Evolutionary conservation across 2,888 invertebrate genomes (phyloP), one percentile per base, ranked within the genome.

Genomic region (Spisula subtruncata): DNA sequence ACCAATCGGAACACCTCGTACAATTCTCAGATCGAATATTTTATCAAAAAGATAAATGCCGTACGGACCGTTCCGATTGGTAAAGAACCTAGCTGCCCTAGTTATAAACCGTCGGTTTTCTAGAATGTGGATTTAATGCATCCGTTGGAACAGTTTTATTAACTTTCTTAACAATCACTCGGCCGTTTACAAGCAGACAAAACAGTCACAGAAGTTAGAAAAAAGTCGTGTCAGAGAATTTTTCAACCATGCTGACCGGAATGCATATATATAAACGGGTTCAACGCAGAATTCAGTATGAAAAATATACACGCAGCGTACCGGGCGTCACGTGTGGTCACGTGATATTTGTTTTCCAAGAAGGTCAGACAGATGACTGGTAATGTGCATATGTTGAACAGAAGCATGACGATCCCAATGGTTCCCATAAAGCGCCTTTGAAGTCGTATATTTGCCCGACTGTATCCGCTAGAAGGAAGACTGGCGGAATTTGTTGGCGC

Each of bases 251-350:
- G 71, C 1, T n/a, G 75, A 71, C 25, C 85, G 29, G 10, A 85
- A 18, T 6, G 85, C 85, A 79, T 85, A 85, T 16, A n/a, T n/a
- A 85, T 71, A 29, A 85, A 85, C 18, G 85, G 85, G 54, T 85
- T 85, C 18, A 85, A 54, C 4, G 85, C 75, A 14, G 85, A 85
- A 79, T 85, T 85, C n/a, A 85, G 0, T 18, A 79, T 79, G n/a
- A 85, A 85, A 41, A 75, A n/a, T 32, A 32, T 51, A 35, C 75
- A 46, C 20, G 66, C 85, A 18, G 48, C 51, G n/a, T 48, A 85
- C 48, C 79, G 16, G 25, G 54, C 35, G 54, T 75, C 35, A 18
- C 85, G 41, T 71, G 71, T 41, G 4, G 75, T 51, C 46, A 20
- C 51, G 14, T 35, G 75, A n/a, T 75, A 5, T 10, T 48, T 5